These are phyloP conservation scores for Hiodon tergisus DNA, from an alignment of 2,113 vertebrate species.

Conservation along the genomic window DNA sequence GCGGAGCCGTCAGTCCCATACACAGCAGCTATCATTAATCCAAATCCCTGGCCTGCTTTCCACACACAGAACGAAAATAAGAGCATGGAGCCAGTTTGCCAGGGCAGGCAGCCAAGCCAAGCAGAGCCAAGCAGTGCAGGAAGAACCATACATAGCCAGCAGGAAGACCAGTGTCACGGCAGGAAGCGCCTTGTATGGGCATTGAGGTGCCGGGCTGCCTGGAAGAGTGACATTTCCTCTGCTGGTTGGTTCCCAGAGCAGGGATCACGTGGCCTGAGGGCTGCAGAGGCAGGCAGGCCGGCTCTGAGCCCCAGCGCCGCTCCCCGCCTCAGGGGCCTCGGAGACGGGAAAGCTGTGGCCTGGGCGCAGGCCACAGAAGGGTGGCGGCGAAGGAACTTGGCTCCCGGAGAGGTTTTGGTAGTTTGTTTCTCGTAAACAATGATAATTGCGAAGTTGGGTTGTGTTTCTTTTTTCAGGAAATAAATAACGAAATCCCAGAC, in stretches of 20 bases:
- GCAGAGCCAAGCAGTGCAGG: slow-evolving; percentile 52
- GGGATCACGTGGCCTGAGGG: slow-evolving; percentile 58
- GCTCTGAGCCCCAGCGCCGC: background rate
- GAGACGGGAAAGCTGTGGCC: background rate
- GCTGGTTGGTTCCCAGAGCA: slow-evolving; percentile 57
- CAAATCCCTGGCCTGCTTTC: slow-evolving; percentile 37
- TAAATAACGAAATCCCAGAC: background rate
- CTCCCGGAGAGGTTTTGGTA: slow-evolving; percentile 6
- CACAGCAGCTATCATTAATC: slow-evolving; percentile 40
- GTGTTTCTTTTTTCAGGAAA: background rate
- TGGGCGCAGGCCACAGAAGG: slow-evolving; percentile 29
- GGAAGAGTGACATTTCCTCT: slow-evolving; percentile 67
- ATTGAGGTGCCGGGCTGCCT: slow-evolving; percentile 61
- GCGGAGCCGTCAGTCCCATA: slow-evolving; percentile 30
- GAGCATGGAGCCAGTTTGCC: slow-evolving; percentile 56
- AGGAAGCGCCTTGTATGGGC: slow-evolving; percentile 74
- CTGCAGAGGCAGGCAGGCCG: slow-evolving; percentile 8
- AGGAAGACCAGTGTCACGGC: slow-evolving; percentile 68
- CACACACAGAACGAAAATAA: slow-evolving; percentile 44
- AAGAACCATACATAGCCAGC: slow-evolving; percentile 73
- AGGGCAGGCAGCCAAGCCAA: slow-evolving; percentile 62
- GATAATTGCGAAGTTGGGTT: background rate
- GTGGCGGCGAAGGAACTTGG: slow-evolving; percentile 39
- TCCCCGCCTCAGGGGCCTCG: background rate
- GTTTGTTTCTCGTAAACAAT: slow-evolving; percentile 1